Evolutionary conservation across 1,140 invertebrate species (phyloP).

Genomic region (Stegodyphus dumicola): DNA sequence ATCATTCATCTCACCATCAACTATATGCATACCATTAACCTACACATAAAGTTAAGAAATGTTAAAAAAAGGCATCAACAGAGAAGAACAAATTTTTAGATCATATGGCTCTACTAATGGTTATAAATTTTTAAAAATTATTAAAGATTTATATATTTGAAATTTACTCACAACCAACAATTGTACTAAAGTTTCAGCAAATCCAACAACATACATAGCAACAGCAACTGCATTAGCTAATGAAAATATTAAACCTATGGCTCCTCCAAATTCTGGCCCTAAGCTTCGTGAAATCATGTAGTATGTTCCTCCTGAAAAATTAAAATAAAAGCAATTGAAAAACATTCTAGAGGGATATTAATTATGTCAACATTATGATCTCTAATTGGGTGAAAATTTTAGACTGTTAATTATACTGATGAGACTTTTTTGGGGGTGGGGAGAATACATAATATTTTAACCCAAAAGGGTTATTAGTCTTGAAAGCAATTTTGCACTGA

Average conservation of each 20-base stretch:
- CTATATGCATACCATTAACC: constrained; percentile 64
- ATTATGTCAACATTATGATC: too few relatives aligned
- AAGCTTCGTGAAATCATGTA: constrained; percentile 76
- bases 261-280: constrained; percentile 77
- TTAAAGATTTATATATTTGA: constrained; percentile 2
- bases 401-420: too few relatives aligned
- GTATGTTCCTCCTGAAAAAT: constrained; percentile 71
- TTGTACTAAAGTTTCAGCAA: constrained; percentile 74
- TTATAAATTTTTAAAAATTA: not conserved
- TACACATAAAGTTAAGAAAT: constrained; percentile 27
- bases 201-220: constrained; percentile 75
- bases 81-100: not conserved
- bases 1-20: constrained; percentile 71
- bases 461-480: too few relatives aligned
- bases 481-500: too few relatives aligned
- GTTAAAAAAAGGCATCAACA: constrained; percentile 57
- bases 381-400: too few relatives aligned
- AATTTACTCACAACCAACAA: constrained; percentile 65
- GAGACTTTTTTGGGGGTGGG: too few relatives aligned
- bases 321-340: not conserved
- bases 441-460: too few relatives aligned
- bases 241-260: constrained; percentile 76
- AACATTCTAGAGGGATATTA: too few relatives aligned
- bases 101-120: not conserved
- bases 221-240: constrained; percentile 76